Conservation (phyloP, 2,113 vertebrate genomes). For the Corythornis vintsioides region DNA sequence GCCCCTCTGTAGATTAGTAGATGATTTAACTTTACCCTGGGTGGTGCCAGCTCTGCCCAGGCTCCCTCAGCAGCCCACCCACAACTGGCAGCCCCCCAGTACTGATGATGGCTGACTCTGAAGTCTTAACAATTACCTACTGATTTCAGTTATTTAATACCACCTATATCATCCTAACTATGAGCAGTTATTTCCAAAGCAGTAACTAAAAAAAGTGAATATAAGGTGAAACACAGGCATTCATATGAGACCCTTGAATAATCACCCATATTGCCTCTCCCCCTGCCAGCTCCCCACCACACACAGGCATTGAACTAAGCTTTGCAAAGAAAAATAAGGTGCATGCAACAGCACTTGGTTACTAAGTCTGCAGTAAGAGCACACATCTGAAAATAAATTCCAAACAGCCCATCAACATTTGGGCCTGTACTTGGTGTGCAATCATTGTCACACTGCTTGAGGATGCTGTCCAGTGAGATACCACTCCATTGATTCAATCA, state of each 20-base stretch:
- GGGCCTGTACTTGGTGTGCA: neutral
- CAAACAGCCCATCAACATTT: neutral
- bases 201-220: neutral
- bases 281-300: fast-evolving
- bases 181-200: neutral
- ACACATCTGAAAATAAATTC: neutral
- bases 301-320: neutral
- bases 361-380: neutral
- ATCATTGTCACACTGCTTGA: neutral
- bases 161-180: neutral
- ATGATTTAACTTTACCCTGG: too few species aligned
- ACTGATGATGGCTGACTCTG: neutral
- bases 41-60: too few species aligned
- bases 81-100: too few species aligned
- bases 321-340: neutral
- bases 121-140: neutral
- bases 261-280: neutral
- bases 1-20: too few species aligned
- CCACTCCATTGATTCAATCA: neutral
- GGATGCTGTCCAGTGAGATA: neutral
- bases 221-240: neutral
- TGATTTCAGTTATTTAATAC: neutral
- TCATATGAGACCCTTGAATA: neutral
- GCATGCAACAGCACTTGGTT: neutral
- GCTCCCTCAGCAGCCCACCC: too few species aligned